A percentile compares a stretch with the other conserved stretches of the same genome.
Conservation (phyloP, 1,140 invertebrate genomes). For the Apis cerana region DNA sequence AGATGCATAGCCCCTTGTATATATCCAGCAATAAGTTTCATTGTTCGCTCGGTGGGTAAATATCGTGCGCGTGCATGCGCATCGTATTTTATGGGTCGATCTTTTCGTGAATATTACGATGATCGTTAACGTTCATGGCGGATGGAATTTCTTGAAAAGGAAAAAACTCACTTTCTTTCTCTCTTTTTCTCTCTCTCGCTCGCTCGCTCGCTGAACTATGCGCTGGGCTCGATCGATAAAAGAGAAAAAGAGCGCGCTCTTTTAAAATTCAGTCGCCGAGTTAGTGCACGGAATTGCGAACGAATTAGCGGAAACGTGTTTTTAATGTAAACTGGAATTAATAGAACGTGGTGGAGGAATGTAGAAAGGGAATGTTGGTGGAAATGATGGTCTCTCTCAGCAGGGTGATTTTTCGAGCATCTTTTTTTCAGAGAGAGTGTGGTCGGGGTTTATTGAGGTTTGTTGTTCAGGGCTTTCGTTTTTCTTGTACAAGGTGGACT, state of each 20-base stretch:
- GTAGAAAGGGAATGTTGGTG: background rate
- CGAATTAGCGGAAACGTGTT: background rate
- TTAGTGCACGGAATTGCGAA: background rate
- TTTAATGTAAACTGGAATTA: background rate
- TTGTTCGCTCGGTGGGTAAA: background rate
- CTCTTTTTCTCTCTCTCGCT: too few relatives aligned
- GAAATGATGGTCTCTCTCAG: background rate
- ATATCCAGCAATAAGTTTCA: background rate
- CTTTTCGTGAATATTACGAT: slow-evolving; percentile 14
- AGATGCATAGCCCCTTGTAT: background rate
- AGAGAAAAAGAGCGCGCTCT: background rate
- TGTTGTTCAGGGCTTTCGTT: too few relatives aligned
- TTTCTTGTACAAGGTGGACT: too few relatives aligned
- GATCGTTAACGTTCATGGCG: slow-evolving; percentile 3
- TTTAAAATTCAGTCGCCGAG: background rate
- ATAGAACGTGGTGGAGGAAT: background rate
- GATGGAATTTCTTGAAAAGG: slow-evolving; percentile 12
- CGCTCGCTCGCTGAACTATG: too few relatives aligned
- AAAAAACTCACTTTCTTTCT: background rate
- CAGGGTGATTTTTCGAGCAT: too few relatives aligned
- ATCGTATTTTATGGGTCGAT: slow-evolving; percentile 2
- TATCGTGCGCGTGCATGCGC: background rate
- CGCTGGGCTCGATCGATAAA: background rate
- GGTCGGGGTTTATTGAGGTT: too few relatives aligned
- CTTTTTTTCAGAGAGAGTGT: too few relatives aligned